Evolutionary conservation across 1,140 invertebrate genomes (phyloP).

Genomic region (Cyclargus thomasi): DNA sequence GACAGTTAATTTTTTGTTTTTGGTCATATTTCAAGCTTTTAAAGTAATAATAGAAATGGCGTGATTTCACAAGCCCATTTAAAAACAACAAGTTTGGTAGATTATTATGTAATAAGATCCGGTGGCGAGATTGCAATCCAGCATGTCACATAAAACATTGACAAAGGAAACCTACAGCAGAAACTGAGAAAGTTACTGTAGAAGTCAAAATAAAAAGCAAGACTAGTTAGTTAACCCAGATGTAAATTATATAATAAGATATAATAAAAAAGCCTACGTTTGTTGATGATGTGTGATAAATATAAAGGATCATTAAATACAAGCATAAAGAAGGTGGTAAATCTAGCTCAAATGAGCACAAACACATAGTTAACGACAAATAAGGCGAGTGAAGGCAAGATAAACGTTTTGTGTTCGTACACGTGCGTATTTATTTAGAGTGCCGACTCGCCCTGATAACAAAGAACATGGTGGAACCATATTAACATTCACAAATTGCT

Average conservation of each 20-base stretch:
- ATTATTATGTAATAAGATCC: constrained; percentile 52
- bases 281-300: neutral
- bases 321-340: constrained; percentile 8
- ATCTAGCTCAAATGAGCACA: neutral
- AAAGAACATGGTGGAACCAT: constrained; percentile 12
- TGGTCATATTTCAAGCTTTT: neutral
- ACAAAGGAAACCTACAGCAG: constrained; percentile 34
- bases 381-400: constrained; percentile 36
- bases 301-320: constrained; percentile 7
- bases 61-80: constrained; percentile 54
- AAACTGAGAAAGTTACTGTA: constrained; percentile 1
- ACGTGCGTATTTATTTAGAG: constrained; percentile 35
- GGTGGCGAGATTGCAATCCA: constrained; percentile 53
- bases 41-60: neutral
- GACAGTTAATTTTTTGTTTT: too few species aligned
- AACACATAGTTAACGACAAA: constrained; percentile 29
- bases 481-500: constrained; percentile 14
- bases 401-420: constrained; percentile 43
- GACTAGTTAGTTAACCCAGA: constrained; percentile 15
- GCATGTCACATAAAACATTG: constrained; percentile 36
- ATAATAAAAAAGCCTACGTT: neutral
- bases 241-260: neutral
- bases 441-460: constrained; percentile 11
- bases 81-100: constrained; percentile 49
- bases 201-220: constrained; percentile 17